Evolutionary conservation across 2,888 invertebrate genomes (phyloP), one percentile per base, ranked within the genome.

Genomic region (Blastobasis adustella): DNA sequence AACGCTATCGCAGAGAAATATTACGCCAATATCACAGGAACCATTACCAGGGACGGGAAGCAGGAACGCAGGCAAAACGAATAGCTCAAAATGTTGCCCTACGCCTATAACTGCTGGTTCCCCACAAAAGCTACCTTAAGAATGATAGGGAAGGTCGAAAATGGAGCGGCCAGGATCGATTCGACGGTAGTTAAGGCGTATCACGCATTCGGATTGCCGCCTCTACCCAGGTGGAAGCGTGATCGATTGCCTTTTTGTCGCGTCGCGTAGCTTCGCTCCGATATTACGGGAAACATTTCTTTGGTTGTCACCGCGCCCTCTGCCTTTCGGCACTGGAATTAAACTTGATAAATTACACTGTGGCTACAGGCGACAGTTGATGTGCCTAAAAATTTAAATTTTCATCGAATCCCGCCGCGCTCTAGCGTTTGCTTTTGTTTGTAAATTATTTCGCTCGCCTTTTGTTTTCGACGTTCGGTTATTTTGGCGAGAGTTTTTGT

Each of bases 181-280:
- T 68, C 59, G 64, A 57, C 54, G 66, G 76, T 78, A 80, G 77
- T 81, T 80, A 81, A 78, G 75, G 74, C 79, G 59, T 62, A 65
- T 62, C 66, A 68, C 63, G 64, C 63, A 61, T 81, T 77, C 66
- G 76, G 70, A 75, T 76, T 74, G 73, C 69, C 71, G 67, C 66
- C 69, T 73, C 72, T 71, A 69, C 71, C 71, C 80, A 82, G 81
- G 81, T 69, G 68, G 61, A 65, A 66, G 66, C 60, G 72, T 82
- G 84, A 83, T 85, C 81, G 82, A 84, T 83, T 82, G 82, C 75
- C 74, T 77, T 76, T 78, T 81, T 79, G 82, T 78, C 76, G 71
- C 75, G 65, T 60, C 60, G 64, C 61, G 63, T 61, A 63, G 63
- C 66, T 63, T 58, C 65, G 63, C 65, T 61, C 65, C 66, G 66